These are phyloP conservation scores for Vulpes lagopus DNA, from an alignment of 2,113 vertebrate species.

Conservation along the genomic window DNA sequence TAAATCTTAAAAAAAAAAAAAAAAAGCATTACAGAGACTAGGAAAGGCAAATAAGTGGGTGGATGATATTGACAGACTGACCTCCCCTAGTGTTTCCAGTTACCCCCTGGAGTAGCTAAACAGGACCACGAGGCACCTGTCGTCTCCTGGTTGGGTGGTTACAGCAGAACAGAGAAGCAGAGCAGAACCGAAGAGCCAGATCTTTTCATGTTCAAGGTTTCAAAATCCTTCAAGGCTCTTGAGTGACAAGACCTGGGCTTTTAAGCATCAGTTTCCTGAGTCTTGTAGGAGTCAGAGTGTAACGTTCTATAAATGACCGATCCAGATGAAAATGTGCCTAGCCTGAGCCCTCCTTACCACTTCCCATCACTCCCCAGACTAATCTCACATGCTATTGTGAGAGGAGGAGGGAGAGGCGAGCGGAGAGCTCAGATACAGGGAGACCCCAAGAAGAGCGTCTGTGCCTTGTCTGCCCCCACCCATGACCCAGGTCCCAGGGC, in stretches of 20 bases:
- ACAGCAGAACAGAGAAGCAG: background rate
- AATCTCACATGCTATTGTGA: background rate
- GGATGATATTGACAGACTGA: background rate
- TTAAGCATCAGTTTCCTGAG: background rate
- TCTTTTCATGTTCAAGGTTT: too few species aligned
- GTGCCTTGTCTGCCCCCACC: background rate
- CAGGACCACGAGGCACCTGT: background rate
- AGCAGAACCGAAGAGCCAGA: background rate
- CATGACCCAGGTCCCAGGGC: too few species aligned
- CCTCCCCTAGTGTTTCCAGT: background rate
- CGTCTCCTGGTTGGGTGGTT: background rate
- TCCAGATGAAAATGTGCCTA: background rate
- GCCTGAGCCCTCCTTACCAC: background rate
- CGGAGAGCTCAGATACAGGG: background rate
- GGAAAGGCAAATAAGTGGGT: background rate
- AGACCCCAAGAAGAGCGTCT: too few species aligned
- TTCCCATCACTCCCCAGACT: background rate
- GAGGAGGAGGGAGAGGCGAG: background rate
- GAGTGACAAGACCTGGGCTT: background rate
- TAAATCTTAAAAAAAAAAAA: background rate
- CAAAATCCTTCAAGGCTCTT: background rate
- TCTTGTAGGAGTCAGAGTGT: background rate
- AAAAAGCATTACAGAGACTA: background rate
- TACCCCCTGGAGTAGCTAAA: background rate
- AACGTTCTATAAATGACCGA: background rate